Evolutionary conservation across 2,113 vertebrate genomes (phyloP).

Genomic region (Eurystomus gularis): DNA sequence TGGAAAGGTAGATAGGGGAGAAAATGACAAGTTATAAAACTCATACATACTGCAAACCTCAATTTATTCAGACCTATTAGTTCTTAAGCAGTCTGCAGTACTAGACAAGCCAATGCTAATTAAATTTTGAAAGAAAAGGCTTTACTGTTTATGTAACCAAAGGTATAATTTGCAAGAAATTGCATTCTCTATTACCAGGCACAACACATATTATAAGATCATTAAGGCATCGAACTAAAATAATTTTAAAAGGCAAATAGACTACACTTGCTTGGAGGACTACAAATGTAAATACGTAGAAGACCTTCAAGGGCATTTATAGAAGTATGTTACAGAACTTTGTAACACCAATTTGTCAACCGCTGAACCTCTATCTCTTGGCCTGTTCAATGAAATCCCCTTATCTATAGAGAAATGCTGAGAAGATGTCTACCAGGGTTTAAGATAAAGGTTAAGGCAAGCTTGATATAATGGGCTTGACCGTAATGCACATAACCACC

Average conservation of each 20-base stretch:
- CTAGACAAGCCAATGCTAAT: background rate
- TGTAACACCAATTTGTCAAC: background rate
- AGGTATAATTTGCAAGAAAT: slow-evolving; percentile 10
- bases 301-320: background rate
- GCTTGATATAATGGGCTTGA: background rate
- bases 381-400: background rate
- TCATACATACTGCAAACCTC: background rate
- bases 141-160: background rate
- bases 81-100: background rate
- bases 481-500: background rate
- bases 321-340: background rate
- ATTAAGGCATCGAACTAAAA: background rate
- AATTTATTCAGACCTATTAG: background rate
- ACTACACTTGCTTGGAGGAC: background rate
- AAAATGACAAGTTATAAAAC: background rate
- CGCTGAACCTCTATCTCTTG: background rate
- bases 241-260: background rate
- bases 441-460: background rate
- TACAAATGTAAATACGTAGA: background rate
- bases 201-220: background rate
- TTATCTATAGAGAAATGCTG: background rate
- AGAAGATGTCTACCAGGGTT: background rate
- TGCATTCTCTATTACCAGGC: background rate
- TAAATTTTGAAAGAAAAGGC: background rate
- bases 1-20: background rate